Conservation (phyloP, 2,113 vertebrate genomes). For the Eptatretus burgeri region DNA sequence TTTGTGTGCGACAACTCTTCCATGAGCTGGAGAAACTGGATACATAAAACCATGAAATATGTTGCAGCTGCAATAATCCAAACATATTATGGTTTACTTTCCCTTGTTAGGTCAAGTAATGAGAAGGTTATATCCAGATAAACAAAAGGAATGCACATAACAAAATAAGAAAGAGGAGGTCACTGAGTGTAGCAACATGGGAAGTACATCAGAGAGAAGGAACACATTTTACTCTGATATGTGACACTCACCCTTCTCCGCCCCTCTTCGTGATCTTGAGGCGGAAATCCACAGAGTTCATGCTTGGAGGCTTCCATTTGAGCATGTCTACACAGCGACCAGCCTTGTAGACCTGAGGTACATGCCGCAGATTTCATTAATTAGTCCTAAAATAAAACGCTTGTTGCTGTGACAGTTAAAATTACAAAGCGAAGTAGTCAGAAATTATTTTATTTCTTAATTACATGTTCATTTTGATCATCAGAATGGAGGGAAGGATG, state of each 20-base stretch:
- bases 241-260: slow-evolving; percentile 64
- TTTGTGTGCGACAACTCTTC: too few relatives aligned
- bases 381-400: too few relatives aligned
- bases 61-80: too few relatives aligned
- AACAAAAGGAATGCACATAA: not conserved
- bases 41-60: too few relatives aligned
- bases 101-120: too few relatives aligned
- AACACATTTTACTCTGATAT: slow-evolving; percentile 1
- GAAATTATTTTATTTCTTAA: too few relatives aligned
- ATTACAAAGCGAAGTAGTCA: slow-evolving; percentile 12
- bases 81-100: too few relatives aligned
- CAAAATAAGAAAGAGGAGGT: not conserved
- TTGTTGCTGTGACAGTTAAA: not conserved
- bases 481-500: too few relatives aligned
- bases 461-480: too few relatives aligned
- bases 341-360: slow-evolving; percentile 48
- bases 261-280: slow-evolving; percentile 86
- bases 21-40: too few relatives aligned
- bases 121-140: too few relatives aligned
- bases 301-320: slow-evolving; percentile 93
- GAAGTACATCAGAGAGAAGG: not conserved
- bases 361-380: too few relatives aligned
- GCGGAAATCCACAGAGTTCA: slow-evolving; percentile 94
- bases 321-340: slow-evolving; percentile 85
- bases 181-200: not conserved